Evolutionary conservation across 2,888 invertebrate species (phyloP).

Genomic region (Sussaba pulchella): DNA sequence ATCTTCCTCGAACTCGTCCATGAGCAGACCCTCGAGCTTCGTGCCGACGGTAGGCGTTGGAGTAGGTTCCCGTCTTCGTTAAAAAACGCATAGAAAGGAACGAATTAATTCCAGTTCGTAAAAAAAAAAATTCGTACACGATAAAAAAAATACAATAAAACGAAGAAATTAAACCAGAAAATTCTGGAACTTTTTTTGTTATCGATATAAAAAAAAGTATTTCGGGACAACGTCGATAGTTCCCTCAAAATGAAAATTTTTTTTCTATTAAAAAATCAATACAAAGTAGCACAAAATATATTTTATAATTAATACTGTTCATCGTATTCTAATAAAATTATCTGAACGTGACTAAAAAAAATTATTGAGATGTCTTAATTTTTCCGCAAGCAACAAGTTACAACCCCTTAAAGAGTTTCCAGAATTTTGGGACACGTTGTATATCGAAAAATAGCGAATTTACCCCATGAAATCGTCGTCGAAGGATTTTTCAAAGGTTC

Average conservation of each 20-base stretch:
- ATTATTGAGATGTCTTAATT: too few relatives aligned
- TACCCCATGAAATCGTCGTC: conserved; percentile 82
- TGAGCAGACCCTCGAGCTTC: conserved; percentile 90
- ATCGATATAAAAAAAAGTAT: too few relatives aligned
- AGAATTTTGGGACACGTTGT: too few relatives aligned
- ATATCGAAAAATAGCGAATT: conserved; percentile 2
- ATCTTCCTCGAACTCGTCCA: conserved; percentile 92
- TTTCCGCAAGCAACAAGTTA: too few relatives aligned
- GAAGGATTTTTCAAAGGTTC: conserved; percentile 82
- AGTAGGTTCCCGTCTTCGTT: conserved; percentile 74
- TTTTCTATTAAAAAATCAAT: too few relatives aligned
- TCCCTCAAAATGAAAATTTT: conserved; percentile 6
- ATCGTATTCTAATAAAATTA: too few relatives aligned
- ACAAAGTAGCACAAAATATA: too few relatives aligned
- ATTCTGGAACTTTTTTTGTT: not conserved
- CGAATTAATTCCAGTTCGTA: not conserved
- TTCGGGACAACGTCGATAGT: not conserved
- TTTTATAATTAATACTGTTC: too few relatives aligned
- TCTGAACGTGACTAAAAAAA: too few relatives aligned
- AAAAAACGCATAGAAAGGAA: not conserved
- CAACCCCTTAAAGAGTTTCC: too few relatives aligned
- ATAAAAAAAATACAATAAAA: too few relatives aligned
- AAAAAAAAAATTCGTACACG: too few relatives aligned
- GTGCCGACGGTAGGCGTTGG: conserved; percentile 88
- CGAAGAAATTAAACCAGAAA: not conserved